phyloP scores from a whole-genome alignment of 2,797 vertebrate genomes.

The Ceryle rudis region DNA sequence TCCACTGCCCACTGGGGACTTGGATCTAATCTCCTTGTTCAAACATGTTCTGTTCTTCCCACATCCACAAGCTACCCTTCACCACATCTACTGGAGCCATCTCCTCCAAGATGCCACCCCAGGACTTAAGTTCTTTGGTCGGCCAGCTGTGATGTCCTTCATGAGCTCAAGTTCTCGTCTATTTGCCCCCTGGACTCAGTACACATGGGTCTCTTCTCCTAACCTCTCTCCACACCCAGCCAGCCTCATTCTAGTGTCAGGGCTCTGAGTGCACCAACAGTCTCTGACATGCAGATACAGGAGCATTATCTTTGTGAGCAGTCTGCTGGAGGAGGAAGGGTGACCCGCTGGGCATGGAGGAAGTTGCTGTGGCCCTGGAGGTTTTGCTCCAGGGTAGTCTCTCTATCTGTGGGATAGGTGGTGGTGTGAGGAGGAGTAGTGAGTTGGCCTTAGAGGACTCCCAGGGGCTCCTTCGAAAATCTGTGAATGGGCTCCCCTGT shows the following conservation, averaged over 20 bases:
- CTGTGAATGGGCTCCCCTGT: not conserved
- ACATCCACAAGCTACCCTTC: not conserved
- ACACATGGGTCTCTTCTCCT: not conserved
- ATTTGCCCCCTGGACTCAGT: not conserved
- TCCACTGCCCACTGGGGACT: not conserved
- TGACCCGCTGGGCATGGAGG: not conserved
- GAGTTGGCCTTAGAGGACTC: not conserved
- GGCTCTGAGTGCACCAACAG: not conserved
- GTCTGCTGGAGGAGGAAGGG: not conserved
- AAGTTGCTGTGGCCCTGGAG: not conserved
- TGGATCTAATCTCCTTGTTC: not conserved
- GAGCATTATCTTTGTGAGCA: not conserved
- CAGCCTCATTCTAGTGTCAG: not conserved
- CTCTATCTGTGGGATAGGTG: not conserved
- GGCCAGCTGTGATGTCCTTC: not conserved
- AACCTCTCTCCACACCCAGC: not conserved
- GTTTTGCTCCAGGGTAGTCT: not conserved
- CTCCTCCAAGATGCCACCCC: not conserved
- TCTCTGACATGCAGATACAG: not conserved
- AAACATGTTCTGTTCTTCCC: not conserved
- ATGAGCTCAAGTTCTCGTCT: not conserved
- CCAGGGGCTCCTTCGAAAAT: not conserved
- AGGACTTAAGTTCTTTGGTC: not conserved
- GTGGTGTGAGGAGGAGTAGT: not conserved
- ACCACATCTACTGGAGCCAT: not conserved